Base-by-base conservation (phyloP, 2,888 invertebrate genomes). In the Agriopis marginaria region DNA sequence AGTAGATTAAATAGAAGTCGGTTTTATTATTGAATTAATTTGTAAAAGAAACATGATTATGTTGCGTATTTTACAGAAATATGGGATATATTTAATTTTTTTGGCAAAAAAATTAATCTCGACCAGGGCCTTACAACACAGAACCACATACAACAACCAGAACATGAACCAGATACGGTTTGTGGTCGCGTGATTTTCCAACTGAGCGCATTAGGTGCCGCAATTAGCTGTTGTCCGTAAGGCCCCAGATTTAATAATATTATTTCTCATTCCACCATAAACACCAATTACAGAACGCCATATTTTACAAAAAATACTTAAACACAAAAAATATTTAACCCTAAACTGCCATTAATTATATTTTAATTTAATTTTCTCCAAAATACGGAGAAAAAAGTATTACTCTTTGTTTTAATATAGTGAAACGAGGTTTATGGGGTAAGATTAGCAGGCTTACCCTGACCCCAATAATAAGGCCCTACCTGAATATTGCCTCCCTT, bases 321-420 rank as follows among this genome's bases (percentile, higher is more conserved):
- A 61, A 61, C 61, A 32, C 58, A 67, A 68, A 73, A 63, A 53
- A 54, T 47, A 64, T 69, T 65, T 66, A 70, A 66, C 70, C 66
- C 62, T 63, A 70, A 70, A 66, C 50, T 66, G 66, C 63, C 74
- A 75, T 76, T 75, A 76, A 75, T 76, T 75, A 72, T 73, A 68
- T 68, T 70, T 70, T 76, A 76, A 76, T 76, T 72, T 73, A 76
- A 76, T 76, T 76, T 70, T 32, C 62, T n/a, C 58, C 62, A 66
- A 73, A 76, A 66, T 63, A 59, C 56, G 58, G 49, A 39, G 60
- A 59, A 62, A 66, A 67, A 69, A 64, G 62, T 62, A 63, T 55
- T 56, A 63, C 62, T 63, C 65, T 55, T 39, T 62, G 64, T 69
- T 73, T 74, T 74, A 76, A 76, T 76, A 76, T 71, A 74, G 71